Evolutionary conservation across 2,113 vertebrate species (phyloP).

Genomic region (Labrus mixtus): DNA sequence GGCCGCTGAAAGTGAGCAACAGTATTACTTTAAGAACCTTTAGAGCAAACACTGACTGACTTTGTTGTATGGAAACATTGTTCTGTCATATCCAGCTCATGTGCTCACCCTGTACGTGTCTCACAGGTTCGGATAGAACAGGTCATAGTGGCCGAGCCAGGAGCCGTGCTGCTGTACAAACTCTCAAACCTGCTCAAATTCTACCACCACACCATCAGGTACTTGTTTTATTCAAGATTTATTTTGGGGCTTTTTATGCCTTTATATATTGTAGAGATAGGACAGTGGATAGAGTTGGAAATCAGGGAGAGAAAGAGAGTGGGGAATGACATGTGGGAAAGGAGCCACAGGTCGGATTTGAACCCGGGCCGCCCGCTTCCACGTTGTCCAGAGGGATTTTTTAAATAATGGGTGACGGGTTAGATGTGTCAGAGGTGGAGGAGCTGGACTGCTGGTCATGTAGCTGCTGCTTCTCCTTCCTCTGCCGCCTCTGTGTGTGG

Average conservation of each 20-base stretch:
- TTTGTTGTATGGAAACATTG: not conserved
- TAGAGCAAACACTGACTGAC: not conserved
- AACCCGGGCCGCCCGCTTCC: too few species aligned
- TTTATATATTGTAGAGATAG: too few species aligned
- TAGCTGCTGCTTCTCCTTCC: too few species aligned
- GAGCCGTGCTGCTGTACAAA: constrained; percentile 96
- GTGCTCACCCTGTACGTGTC: not conserved
- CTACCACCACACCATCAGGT: constrained; percentile 98
- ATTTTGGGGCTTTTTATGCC: not conserved
- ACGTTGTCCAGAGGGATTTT: too few species aligned
- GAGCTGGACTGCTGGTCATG: too few species aligned
- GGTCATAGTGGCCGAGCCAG: constrained; percentile 96
- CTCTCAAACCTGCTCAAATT: constrained; percentile 98
- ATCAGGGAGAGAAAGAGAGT: too few species aligned
- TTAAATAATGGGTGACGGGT: too few species aligned
- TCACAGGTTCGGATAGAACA: constrained; percentile 96
- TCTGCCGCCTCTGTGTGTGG: too few species aligned
- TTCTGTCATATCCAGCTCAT: not conserved
- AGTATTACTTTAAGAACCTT: not conserved
- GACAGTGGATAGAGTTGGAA: too few species aligned
- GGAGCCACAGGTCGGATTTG: too few species aligned
- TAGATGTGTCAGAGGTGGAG: too few species aligned
- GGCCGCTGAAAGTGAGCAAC: constrained; percentile 92
- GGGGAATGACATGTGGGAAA: too few species aligned
- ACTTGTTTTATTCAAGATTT: constrained; percentile 13